Conservation (phyloP, 1,140 invertebrate genomes). For the Batillaria attramentaria region DNA sequence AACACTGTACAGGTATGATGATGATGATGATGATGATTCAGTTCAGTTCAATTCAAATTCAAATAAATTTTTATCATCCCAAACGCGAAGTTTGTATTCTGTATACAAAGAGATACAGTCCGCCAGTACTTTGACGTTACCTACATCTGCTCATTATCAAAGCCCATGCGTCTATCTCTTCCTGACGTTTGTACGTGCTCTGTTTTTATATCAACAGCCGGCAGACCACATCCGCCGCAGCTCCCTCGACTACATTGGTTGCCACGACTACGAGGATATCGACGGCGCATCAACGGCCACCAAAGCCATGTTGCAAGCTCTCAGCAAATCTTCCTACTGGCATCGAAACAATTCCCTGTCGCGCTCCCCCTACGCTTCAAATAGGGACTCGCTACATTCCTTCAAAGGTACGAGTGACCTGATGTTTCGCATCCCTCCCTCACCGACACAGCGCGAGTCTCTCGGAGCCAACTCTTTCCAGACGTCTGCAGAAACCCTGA, state of each 20-base stretch:
- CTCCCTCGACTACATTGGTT: slow-evolving; percentile 47
- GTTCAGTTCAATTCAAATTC: too few species aligned
- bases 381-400: slow-evolving; percentile 45
- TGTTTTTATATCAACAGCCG: slow-evolving; percentile 19
- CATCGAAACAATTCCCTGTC: slow-evolving; percentile 32
- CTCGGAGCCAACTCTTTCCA: slow-evolving; percentile 40
- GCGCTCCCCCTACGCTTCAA: slow-evolving; percentile 21
- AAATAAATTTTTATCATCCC: too few species aligned
- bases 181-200: too few species aligned
- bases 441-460: slow-evolving; percentile 33
- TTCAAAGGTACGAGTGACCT: slow-evolving; percentile 43
- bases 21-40: too few species aligned
- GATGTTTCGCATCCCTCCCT: slow-evolving; percentile 35
- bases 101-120: too few species aligned
- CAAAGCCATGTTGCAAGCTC: slow-evolving; percentile 30
- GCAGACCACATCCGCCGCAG: slow-evolving; percentile 47
- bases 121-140: too few species aligned
- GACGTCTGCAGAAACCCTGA: slow-evolving; percentile 41
- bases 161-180: too few species aligned
- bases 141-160: too few species aligned
- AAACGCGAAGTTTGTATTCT: too few species aligned
- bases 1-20: too few species aligned
- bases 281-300: slow-evolving; percentile 41
- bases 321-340: slow-evolving; percentile 24
- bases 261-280: slow-evolving; percentile 60